phyloP scores from a whole-genome alignment of 2,888 invertebrate genomes.

The Crioceris asparagi region DNA sequence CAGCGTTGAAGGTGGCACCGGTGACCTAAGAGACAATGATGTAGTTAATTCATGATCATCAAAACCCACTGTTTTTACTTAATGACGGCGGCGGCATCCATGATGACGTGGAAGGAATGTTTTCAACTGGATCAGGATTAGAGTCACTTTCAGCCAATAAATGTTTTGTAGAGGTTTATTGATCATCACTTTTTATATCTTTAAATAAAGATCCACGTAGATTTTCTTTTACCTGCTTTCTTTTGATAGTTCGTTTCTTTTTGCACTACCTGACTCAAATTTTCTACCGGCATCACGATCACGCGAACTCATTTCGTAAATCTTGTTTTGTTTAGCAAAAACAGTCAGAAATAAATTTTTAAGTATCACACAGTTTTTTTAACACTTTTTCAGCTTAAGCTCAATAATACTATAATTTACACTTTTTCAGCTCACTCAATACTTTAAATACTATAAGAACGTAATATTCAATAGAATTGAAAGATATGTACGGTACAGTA shows the following conservation, averaged over 20 bases:
- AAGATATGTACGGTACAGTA: not conserved
- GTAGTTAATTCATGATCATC: too few species aligned
- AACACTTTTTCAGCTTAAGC: not conserved
- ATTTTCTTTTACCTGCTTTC: too few species aligned
- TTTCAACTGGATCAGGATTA: not conserved
- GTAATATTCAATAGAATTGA: not conserved
- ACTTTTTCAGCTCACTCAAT: not conserved
- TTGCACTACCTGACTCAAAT: not conserved
- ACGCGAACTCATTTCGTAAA: not conserved
- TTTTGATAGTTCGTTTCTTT: too few species aligned
- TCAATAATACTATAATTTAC: not conserved
- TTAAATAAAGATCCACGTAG: too few species aligned
- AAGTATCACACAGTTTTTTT: not conserved
- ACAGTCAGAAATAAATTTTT: slow-evolving; percentile 1
- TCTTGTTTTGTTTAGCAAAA: not conserved
- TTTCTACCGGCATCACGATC: not conserved
- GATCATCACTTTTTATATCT: too few species aligned
- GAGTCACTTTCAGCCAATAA: too few species aligned
- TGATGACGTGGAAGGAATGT: not conserved
- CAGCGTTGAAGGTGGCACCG: not conserved
- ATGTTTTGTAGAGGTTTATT: too few species aligned
- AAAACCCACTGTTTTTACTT: not conserved
- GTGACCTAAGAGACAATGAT: too few species aligned
- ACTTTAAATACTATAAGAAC: not conserved
- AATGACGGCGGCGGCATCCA: too few species aligned